Conservation (phyloP, 2,797 vertebrate species). For the Danio aesculapii region DNA sequence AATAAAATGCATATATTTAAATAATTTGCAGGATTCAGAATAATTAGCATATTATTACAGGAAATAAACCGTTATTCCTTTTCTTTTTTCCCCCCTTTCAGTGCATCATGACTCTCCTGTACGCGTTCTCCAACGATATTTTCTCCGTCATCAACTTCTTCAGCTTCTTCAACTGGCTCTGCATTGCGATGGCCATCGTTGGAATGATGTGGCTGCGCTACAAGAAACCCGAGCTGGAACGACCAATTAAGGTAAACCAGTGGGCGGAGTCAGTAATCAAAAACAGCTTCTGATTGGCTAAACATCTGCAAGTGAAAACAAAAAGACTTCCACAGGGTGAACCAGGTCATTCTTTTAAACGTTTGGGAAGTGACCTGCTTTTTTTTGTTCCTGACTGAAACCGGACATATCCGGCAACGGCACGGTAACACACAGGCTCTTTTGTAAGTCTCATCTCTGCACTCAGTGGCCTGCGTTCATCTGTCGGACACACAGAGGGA, state of each 20-base stretch:
- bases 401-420: neutral
- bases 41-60: neutral
- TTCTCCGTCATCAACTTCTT: constrained; percentile 99
- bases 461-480: constrained; percentile 42
- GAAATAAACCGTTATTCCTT: neutral
- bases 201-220: constrained; percentile 98
- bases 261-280: neutral
- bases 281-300: neutral
- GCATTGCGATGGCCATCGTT: constrained; percentile 93
- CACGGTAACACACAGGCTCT: constrained; percentile 24
- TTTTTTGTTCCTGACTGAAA: neutral
- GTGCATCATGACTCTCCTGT: constrained; percentile 95
- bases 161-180: constrained; percentile 99
- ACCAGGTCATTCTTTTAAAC: constrained; percentile 3
- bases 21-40: neutral
- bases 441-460: constrained; percentile 44
- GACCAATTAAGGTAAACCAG: constrained; percentile 91
- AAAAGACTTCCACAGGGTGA: neutral
- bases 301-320: neutral
- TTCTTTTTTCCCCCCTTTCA: constrained; percentile 61
- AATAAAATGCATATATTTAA: too few species aligned
- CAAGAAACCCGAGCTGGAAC: constrained; percentile 91
- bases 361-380: constrained; percentile 6
- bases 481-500: constrained; percentile 21
- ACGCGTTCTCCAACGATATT: constrained; percentile 95